Evolutionary conservation across 2,113 vertebrate species (phyloP), one percentile per base, ranked within the genome.

Genomic region (Electrona antarctica): DNA sequence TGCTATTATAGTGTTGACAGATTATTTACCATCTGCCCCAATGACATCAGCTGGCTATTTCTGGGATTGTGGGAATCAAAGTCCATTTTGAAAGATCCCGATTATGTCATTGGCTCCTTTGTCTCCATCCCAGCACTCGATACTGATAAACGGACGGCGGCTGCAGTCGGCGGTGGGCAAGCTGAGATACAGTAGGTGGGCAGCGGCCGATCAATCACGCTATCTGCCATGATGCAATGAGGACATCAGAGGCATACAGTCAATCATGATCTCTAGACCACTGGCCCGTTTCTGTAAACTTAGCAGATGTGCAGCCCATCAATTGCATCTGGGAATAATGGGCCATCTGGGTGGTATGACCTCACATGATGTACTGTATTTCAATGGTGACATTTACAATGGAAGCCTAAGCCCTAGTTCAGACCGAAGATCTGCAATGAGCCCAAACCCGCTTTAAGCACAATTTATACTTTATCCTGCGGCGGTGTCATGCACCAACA

Each of bases 1-100:
- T 65, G 65, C 69, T 79, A 14, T 87, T 74, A 81, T 29, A 52
- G 72, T 7, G 33, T 33, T 74, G 67, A 85, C 78, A 72, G 84
- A 85, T 89, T 81, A 85, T 86, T 90, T 82, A 80, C 80, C 73
- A 79, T 76, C 74, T 83, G 62, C 69, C 33, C 49, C 63, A 41
- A 72, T 91, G 87, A 91, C 83, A 89, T 91, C 87, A 90, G 73
- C 51, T 48, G 12, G 81, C 87, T 92, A 90, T 92, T 93, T 76
- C 80, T 67, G 72, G 86, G 69, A 51, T 78, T 73, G 84, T 90
- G 81, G 89, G 83, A 90, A 90, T 78, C 84, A 62, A 72, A 79
- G 81, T 84, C 84, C 81, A 83, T 90, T 88, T 76, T 69, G 72
- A 84, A 41, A 78, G 63, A 80, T 78, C 71, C 80, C 6, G 46